Evolutionary conservation across 2,888 invertebrate species (phyloP).

Genomic region (Ormyrus nitidulus): DNA sequence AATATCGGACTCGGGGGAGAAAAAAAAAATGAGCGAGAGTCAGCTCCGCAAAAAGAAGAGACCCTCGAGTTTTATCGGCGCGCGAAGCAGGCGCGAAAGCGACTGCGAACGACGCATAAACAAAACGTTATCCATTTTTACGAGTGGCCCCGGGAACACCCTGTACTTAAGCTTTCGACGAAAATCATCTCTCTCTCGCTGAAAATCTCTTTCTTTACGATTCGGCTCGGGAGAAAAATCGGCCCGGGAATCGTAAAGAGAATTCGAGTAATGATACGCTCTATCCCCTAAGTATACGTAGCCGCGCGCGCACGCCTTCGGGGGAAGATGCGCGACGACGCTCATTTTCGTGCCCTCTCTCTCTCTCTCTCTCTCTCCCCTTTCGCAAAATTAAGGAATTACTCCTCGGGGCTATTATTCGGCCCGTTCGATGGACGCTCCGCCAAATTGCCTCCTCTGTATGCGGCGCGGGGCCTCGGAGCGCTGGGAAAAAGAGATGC

Average conservation of each 20-base stretch:
- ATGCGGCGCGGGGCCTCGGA: neutral
- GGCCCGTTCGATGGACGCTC: constrained; percentile 30
- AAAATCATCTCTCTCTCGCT: constrained; percentile 8
- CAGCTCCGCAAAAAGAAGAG: neutral
- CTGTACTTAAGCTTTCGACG: constrained; percentile 49
- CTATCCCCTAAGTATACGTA: constrained; percentile 59
- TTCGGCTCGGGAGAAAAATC: constrained; percentile 21
- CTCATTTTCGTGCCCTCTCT: constrained; percentile 13
- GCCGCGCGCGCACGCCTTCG: constrained; percentile 54
- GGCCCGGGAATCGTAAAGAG: constrained; percentile 62
- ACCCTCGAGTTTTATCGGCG: constrained; percentile 27
- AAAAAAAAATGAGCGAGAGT: neutral
- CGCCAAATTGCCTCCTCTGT: constrained; percentile 34
- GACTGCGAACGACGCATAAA: constrained; percentile 25
- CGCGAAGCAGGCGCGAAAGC: constrained; percentile 10
- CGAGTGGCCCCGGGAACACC: constrained; percentile 17
- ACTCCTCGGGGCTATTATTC: constrained; percentile 46
- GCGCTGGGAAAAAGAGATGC: constrained; percentile 37
- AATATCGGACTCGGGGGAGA: neutral
- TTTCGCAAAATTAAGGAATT: constrained; percentile 59
- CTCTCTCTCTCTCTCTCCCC: constrained; percentile 8
- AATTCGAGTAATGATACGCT: constrained; percentile 63
- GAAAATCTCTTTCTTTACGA: constrained; percentile 20
- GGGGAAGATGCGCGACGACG: constrained; percentile 48
- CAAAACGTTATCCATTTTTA: constrained; percentile 49